A percentile compares a stretch with the other conserved stretches of the same genome.
These are phyloP conservation scores for Polyommatus icarus DNA, from an alignment of 2,888 invertebrate genomes.

Conservation along the genomic window DNA sequence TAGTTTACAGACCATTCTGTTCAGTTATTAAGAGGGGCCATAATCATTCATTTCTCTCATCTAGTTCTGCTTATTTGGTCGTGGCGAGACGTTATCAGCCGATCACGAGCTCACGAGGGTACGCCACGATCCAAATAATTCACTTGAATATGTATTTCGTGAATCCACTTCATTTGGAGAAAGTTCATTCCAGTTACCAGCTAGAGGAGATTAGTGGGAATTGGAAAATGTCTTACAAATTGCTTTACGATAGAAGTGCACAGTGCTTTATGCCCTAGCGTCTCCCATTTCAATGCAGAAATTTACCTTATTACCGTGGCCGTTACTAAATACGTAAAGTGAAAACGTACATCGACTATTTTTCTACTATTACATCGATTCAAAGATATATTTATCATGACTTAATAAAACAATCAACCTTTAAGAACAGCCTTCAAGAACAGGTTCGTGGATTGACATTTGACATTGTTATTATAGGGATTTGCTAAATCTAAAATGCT, in stretches of 20 bases:
- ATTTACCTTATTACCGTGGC: neutral
- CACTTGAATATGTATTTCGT: constrained; percentile 36
- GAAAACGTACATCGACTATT: neutral
- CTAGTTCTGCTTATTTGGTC: constrained; percentile 41
- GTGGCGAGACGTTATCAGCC: constrained; percentile 41
- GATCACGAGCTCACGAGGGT: constrained; percentile 42
- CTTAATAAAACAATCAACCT: neutral
- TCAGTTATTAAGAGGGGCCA: neutral
- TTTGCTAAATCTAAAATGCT: neutral
- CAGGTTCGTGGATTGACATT: constrained; percentile 1
- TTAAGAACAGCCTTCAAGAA: neutral
- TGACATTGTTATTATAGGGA: constrained; percentile 1
- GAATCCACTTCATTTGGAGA: constrained; percentile 34
- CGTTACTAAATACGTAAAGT: neutral
- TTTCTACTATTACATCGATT: neutral
- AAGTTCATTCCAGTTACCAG: constrained; percentile 33
- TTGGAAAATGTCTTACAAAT: neutral
- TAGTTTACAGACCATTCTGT: neutral
- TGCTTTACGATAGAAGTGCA: neutral
- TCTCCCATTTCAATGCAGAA: neutral
- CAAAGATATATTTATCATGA: neutral
- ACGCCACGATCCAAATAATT: constrained; percentile 40
- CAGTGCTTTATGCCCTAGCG: neutral
- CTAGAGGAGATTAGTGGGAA: constrained; percentile 6
- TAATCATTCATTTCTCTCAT: constrained; percentile 20